Percentiles rank a stretch among this genome's conserved stretches.
phyloP scores from a whole-genome alignment of 1,140 invertebrate genomes.

The Panagrolaimus sp. region DNA sequence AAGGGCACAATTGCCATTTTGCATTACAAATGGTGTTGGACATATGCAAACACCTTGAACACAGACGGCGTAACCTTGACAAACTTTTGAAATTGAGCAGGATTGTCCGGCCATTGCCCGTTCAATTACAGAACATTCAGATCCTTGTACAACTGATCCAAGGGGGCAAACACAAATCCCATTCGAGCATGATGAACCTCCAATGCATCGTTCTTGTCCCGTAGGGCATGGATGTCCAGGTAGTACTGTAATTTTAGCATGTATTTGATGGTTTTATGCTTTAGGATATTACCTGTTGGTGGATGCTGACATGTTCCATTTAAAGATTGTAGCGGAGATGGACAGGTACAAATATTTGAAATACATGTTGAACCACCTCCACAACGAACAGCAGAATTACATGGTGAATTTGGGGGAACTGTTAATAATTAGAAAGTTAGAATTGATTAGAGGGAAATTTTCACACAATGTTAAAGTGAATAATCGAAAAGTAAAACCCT shows the following conservation, averaged over 20 bases:
- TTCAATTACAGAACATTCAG: slow-evolving; percentile 39
- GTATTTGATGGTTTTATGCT: slow-evolving; percentile 14
- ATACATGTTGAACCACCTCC: slow-evolving; percentile 41
- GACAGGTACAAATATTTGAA: slow-evolving; percentile 34
- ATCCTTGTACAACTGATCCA: slow-evolving; percentile 38
- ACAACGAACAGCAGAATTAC: slow-evolving; percentile 43
- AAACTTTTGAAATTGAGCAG: slow-evolving; percentile 39
- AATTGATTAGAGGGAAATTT: neutral
- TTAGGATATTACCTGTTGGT: slow-evolving; percentile 32
- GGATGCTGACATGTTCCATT: slow-evolving; percentile 50
- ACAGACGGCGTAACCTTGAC: slow-evolving; percentile 40
- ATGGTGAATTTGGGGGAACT: slow-evolving; percentile 44
- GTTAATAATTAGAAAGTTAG: neutral
- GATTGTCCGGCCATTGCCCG: slow-evolving; percentile 35
- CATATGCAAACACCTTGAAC: slow-evolving; percentile 45
- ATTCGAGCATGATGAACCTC: slow-evolving; percentile 40
- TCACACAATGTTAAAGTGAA: neutral
- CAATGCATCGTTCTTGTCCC: slow-evolving; percentile 40
- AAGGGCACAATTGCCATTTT: slow-evolving; percentile 38
- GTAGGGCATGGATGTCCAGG: slow-evolving; percentile 44
- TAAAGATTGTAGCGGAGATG: slow-evolving; percentile 33
- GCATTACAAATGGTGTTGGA: slow-evolving; percentile 38
- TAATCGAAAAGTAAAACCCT: neutral
- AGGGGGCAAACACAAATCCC: slow-evolving; percentile 42
- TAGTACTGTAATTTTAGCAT: slow-evolving; percentile 20